Evolutionary conservation across 1,140 invertebrate genomes (phyloP).

Genomic region (Zaprionus tsacasi): DNA sequence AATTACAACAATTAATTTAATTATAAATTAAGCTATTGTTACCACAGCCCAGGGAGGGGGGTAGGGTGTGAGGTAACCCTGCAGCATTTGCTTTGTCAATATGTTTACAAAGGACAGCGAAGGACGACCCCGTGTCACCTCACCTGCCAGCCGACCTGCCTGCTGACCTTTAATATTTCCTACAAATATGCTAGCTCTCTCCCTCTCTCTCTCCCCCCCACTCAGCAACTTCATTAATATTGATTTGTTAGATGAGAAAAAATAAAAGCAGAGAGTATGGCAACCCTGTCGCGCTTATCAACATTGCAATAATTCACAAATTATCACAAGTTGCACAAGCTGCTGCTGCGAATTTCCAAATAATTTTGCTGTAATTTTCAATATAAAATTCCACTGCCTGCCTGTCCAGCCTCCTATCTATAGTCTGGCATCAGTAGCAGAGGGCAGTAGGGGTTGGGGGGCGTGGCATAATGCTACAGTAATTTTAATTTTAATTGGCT

Average conservation of each 20-base stretch:
- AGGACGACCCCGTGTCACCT: conserved; percentile 25
- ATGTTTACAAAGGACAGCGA: conserved; percentile 75
- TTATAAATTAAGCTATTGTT: conserved; percentile 82
- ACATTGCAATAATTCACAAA: conserved; percentile 51
- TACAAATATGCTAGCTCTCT: conserved; percentile 16
- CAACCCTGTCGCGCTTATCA: conserved; percentile 28
- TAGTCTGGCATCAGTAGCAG: conserved; percentile 39
- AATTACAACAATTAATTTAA: conserved; percentile 83
- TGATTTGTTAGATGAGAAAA: conserved; percentile 3
- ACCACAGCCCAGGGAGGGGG: conserved; percentile 22
- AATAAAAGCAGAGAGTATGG: background rate
- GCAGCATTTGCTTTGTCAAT: conserved; percentile 58
- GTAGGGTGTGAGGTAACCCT: background rate
- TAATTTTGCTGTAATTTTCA: conserved; percentile 42
- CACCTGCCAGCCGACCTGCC: background rate
- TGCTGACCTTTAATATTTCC: conserved; percentile 26
- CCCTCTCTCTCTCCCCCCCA: background rate
- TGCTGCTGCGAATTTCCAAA: conserved; percentile 5
- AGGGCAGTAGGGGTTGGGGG: background rate
- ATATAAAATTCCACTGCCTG: conserved; percentile 11
- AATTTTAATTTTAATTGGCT: conserved; percentile 63
- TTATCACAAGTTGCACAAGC: conserved; percentile 39
- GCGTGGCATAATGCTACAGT: conserved; percentile 40
- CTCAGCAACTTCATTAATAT: conserved; percentile 29
- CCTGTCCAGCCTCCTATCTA: conserved; percentile 15